These are phyloP conservation scores for Agonum fuliginosum DNA, from an alignment of 2,888 invertebrate genomes.

Conservation along the genomic window DNA sequence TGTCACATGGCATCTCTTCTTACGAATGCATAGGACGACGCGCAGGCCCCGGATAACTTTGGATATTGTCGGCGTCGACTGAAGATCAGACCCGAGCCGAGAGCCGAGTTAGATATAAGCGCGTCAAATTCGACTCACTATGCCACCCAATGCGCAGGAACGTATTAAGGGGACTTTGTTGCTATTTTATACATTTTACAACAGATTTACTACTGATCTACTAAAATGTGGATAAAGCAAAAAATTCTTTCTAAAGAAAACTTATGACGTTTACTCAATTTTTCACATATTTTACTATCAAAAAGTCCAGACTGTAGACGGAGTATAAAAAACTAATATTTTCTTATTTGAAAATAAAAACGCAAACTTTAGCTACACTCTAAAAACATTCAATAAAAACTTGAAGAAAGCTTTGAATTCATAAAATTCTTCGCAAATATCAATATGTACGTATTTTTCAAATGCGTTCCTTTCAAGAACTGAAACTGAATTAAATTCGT, in stretches of 20 bases:
- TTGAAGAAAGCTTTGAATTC: conserved; percentile 14
- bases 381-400: conserved; percentile 14
- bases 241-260: background rate
- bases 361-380: background rate
- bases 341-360: conserved; percentile 28
- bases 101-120: conserved; percentile 12
- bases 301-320: background rate
- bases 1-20: conserved; percentile 51
- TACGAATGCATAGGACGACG: conserved; percentile 55
- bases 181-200: conserved; percentile 29
- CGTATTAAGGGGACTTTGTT: conserved; percentile 41
- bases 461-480: background rate
- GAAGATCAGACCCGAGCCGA: conserved; percentile 40
- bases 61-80: conserved; percentile 43
- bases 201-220: conserved; percentile 17
- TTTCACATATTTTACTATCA: conserved; percentile 34
- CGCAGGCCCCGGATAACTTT: conserved; percentile 48
- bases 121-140: conserved; percentile 5
- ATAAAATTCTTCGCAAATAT: conserved; percentile 3
- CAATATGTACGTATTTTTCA: conserved; percentile 25
- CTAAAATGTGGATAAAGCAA: background rate
- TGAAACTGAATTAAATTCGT: too few relatives aligned
- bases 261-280: background rate
- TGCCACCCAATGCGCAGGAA: background rate
- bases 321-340: conserved; percentile 28